Conservation (phyloP, 2,113 vertebrate genomes). For the Dromas ardeola region DNA sequence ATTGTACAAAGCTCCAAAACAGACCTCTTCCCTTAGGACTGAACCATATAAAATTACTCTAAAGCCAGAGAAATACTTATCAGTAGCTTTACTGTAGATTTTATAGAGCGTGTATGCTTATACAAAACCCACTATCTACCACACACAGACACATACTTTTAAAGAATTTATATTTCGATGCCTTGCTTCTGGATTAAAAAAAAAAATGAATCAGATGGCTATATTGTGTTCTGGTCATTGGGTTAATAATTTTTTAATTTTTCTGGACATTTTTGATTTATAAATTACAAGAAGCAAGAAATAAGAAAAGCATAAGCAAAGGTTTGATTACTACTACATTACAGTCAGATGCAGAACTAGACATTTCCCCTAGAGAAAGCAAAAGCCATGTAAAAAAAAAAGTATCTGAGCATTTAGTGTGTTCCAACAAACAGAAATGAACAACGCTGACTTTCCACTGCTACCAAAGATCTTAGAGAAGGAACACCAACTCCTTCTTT, state of each 20-base stretch:
- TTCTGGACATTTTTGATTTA: background rate
- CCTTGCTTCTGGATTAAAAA: background rate
- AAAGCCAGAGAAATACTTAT: background rate
- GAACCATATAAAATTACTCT: background rate
- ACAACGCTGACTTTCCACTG: background rate
- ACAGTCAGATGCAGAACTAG: background rate
- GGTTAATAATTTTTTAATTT: background rate
- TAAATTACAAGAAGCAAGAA: background rate
- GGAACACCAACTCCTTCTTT: background rate
- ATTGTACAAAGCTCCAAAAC: background rate
- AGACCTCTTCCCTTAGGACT: background rate
- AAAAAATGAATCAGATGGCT: background rate
- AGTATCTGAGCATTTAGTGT: background rate
- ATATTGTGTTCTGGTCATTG: background rate
- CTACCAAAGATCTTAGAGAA: background rate
- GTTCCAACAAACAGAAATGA: background rate
- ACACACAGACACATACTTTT: background rate
- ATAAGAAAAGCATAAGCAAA: background rate
- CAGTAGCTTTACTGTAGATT: background rate
- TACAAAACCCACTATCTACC: background rate
- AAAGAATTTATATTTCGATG: background rate
- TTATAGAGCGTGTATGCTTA: background rate
- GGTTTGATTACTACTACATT: background rate
- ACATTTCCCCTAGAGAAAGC: background rate
- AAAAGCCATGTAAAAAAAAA: background rate